A percentile compares a stretch with the other conserved stretches of the same genome.
Conservation (phyloP, 2,113 vertebrate genomes). For the Motacilla tschutschensis region DNA sequence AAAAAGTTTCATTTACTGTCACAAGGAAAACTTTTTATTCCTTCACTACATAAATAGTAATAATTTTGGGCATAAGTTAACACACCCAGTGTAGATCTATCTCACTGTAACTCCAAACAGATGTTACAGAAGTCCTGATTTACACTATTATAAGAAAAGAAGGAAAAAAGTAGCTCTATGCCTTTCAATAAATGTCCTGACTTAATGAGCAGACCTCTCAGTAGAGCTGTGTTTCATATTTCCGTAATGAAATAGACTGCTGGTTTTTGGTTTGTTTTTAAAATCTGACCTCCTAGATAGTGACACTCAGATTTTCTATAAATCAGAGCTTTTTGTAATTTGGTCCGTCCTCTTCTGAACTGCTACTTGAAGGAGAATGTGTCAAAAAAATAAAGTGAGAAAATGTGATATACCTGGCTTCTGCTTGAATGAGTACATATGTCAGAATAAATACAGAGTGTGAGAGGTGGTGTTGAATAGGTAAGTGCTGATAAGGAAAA, state of each 20-base stretch:
- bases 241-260: neutral
- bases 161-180: rapidly evolving
- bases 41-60: neutral
- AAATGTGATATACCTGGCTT: neutral
- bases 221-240: neutral
- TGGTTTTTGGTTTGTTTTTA: neutral
- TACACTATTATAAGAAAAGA: neutral
- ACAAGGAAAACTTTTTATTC: neutral
- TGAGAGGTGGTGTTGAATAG: neutral
- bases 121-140: neutral
- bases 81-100: neutral
- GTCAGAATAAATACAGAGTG: neutral
- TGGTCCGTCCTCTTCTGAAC: neutral
- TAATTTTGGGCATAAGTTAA: neutral
- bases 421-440: neutral
- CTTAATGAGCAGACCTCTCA: neutral
- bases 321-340: neutral
- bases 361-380: neutral
- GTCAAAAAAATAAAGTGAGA: neutral
- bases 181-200: neutral
- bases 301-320: neutral
- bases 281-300: neutral
- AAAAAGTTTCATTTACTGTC: neutral
- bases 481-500: neutral
- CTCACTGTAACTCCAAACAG: neutral